Percentiles rank a stretch among this genome's conserved stretches.
Conservation (phyloP, 2,113 vertebrate species). For the Kryptolebias marmoratus region DNA sequence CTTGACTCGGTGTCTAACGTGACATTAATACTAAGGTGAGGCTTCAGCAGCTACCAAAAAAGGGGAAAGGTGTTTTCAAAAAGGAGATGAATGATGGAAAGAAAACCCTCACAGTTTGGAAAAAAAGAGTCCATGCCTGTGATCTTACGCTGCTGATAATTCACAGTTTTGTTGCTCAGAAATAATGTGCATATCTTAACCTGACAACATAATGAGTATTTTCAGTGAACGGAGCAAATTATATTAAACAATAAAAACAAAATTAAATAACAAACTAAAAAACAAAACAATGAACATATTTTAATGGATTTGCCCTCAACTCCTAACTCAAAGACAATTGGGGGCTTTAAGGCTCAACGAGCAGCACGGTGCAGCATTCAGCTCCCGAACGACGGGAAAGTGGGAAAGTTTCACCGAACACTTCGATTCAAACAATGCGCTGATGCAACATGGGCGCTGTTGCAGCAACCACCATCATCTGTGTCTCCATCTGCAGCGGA, state of each 20-base stretch:
- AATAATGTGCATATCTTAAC: too few relatives aligned
- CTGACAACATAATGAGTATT: not conserved
- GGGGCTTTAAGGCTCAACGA: conserved; percentile 1
- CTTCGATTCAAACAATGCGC: not conserved
- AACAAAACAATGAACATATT: not conserved
- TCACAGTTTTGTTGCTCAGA: too few relatives aligned
- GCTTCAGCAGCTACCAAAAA: too few relatives aligned
- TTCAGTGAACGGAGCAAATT: not conserved
- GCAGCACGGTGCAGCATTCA: conserved; percentile 5
- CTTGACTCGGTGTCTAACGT: too few relatives aligned
- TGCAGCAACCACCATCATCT: conserved; percentile 11
- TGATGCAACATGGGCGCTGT: conserved; percentile 20
- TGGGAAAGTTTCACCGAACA: not conserved
- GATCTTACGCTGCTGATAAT: too few relatives aligned
- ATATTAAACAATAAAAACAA: not conserved
- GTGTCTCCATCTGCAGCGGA: not conserved
- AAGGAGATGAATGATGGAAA: too few relatives aligned
- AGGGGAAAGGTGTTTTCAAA: too few relatives aligned
- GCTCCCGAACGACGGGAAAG: conserved; percentile 4
- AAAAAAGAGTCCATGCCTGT: too few relatives aligned
- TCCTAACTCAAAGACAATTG: not conserved
- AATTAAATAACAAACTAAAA: too few relatives aligned
- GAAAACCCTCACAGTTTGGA: too few relatives aligned
- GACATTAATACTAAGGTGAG: too few relatives aligned
- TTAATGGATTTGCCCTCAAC: not conserved